phyloP scores from a whole-genome alignment of 2,888 invertebrate species.

The Cheilosia vulpina region DNA sequence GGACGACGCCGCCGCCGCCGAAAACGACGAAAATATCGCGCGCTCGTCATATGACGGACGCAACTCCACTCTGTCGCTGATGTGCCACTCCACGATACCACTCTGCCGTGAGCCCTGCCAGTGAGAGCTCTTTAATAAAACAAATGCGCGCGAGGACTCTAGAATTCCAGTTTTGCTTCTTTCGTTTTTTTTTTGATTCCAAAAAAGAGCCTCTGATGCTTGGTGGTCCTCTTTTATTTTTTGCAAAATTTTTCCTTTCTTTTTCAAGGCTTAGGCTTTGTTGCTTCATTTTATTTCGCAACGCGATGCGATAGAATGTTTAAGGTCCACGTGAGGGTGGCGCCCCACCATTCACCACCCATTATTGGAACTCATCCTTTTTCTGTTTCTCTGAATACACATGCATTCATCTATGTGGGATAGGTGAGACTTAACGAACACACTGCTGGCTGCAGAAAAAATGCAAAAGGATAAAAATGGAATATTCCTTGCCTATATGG shows the following conservation, averaged over 20 bases:
- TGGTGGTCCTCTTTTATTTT: constrained; percentile 11
- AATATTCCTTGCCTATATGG: constrained; percentile 57
- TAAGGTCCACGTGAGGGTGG: constrained; percentile 67
- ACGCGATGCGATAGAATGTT: constrained; percentile 68
- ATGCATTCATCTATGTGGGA: constrained; percentile 67
- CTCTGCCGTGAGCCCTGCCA: constrained; percentile 19
- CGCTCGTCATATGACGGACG: constrained; percentile 39
- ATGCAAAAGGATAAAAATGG: constrained; percentile 69
- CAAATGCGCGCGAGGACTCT: constrained; percentile 68
- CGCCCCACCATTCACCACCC: constrained; percentile 51
- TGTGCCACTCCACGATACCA: constrained; percentile 14
- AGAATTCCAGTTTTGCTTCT: constrained; percentile 65
- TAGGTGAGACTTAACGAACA: constrained; percentile 75
- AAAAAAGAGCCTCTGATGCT: constrained; percentile 43
- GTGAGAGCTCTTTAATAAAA: constrained; percentile 72
- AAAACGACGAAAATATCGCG: constrained; percentile 51
- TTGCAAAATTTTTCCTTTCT: constrained; percentile 38
- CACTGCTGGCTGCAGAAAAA: constrained; percentile 73
- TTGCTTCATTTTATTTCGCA: constrained; percentile 74
- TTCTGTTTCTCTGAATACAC: constrained; percentile 71
- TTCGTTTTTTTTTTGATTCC: constrained; percentile 41
- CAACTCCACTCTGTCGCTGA: constrained; percentile 27
- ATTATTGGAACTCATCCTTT: constrained; percentile 73
- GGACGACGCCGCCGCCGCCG: constrained; percentile 34
- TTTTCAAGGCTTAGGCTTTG: constrained; percentile 70